Percentiles rank a stretch among this genome's conserved stretches.
phyloP scores from a whole-genome alignment of 2,888 invertebrate genomes.

The Eupithecia pulchellata region DNA sequence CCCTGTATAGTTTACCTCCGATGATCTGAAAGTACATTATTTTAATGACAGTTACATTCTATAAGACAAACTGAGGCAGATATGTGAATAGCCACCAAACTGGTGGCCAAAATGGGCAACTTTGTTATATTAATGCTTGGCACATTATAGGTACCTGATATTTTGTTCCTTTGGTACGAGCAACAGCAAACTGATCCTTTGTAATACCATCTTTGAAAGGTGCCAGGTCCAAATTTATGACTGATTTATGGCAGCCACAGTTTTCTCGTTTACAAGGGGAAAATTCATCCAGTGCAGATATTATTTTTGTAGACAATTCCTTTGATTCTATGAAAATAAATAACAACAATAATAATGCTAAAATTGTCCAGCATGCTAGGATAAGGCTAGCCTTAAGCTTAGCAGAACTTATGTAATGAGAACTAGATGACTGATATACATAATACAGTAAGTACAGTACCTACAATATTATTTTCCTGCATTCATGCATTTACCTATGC shows the following conservation, averaged over 20 bases:
- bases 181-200: constrained; percentile 86
- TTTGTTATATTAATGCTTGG: not conserved
- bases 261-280: constrained; percentile 83
- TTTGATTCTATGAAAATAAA: constrained; percentile 70
- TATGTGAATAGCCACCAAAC: no score
- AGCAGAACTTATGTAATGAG: no score
- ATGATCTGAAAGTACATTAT: constrained; percentile 89
- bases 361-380: no score
- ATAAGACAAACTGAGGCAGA: not conserved
- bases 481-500: no score
- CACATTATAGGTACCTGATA: constrained; percentile 65
- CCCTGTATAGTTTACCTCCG: constrained; percentile 91
- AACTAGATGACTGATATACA: no score
- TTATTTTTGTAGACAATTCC: constrained; percentile 75
- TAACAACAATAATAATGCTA: not conserved
- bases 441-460: no score
- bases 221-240: constrained; percentile 88
- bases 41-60: not conserved
- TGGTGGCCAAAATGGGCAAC: no score
- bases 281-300: constrained; percentile 79
- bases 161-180: constrained; percentile 76
- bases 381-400: no score
- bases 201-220: constrained; percentile 90
- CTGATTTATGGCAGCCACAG: constrained; percentile 87
- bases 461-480: no score